A percentile compares a stretch with the other conserved stretches of the same genome.
phyloP scores from a whole-genome alignment of 2,797 vertebrate genomes.

The Gallirallus australis region DNA sequence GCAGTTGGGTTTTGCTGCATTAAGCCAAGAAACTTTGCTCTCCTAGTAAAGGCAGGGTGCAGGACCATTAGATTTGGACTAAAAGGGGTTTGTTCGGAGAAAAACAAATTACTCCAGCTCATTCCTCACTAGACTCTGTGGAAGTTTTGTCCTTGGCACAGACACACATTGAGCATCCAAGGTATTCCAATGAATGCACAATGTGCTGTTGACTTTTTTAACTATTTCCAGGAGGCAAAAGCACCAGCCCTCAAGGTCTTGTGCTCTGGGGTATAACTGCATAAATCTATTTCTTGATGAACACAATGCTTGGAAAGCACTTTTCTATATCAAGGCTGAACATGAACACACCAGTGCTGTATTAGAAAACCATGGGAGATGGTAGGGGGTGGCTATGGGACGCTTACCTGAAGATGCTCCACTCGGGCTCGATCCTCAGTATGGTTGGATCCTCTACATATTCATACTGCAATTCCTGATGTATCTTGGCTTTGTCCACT shows the following conservation, averaged over 20 bases:
- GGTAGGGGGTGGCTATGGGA: fast-evolving
- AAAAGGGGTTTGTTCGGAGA: fast-evolving
- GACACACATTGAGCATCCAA: not conserved
- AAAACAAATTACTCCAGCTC: not conserved
- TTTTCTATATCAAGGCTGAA: not conserved
- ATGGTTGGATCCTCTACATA: slow-evolving; percentile 96
- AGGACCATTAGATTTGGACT: not conserved
- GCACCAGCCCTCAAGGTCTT: not conserved
- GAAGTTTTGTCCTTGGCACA: not conserved
- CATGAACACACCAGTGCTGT: not conserved
- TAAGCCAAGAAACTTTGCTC: not conserved
- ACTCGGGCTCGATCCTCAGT: slow-evolving; percentile 93
- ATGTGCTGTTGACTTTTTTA: not conserved
- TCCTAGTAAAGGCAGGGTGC: not conserved
- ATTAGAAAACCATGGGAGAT: fast-evolving
- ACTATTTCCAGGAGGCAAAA: not conserved
- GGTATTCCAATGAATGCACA: not conserved
- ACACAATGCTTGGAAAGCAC: not conserved
- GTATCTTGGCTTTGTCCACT: slow-evolving; percentile 92
- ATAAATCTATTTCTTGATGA: not conserved
- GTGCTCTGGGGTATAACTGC: not conserved
- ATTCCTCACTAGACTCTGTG: not conserved
- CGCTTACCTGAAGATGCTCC: slow-evolving; percentile 95
- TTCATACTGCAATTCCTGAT: slow-evolving; percentile 91
- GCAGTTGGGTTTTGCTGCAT: not conserved